These are phyloP conservation scores for Gallinago media DNA, from an alignment of 2,113 vertebrate species.

Conservation along the genomic window DNA sequence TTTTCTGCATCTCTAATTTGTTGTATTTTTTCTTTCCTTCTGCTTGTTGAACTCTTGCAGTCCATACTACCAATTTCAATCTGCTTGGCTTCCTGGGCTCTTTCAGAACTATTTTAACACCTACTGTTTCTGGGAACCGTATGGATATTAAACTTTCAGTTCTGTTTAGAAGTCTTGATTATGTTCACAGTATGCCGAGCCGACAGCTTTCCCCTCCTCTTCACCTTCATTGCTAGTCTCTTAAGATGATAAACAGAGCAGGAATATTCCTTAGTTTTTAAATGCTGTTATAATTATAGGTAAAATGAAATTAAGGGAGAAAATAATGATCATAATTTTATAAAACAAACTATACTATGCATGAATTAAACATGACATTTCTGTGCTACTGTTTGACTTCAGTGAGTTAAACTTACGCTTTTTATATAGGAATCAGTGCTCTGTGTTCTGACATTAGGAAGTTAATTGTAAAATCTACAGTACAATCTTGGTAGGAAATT, in stretches of 20 bases:
- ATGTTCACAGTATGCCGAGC: background rate
- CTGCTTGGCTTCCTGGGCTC: background rate
- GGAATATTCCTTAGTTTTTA: background rate
- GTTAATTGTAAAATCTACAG: background rate
- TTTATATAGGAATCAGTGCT: background rate
- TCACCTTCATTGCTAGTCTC: background rate
- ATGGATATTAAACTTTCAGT: background rate
- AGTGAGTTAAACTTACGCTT: background rate
- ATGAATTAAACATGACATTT: slow-evolving; percentile 13
- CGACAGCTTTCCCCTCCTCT: background rate
- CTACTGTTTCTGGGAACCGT: background rate
- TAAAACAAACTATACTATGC: background rate
- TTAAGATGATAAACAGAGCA: background rate
- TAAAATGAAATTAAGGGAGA: background rate
- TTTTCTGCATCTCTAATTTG: background rate
- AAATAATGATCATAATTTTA: slow-evolving; percentile 2
- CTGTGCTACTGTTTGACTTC: background rate
- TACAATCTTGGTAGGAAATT: background rate
- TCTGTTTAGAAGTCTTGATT: slow-evolving; percentile 11
- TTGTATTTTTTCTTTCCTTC: background rate
- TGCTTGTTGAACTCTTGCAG: background rate
- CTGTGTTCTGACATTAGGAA: background rate
- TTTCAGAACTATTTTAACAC: slow-evolving; percentile 11
- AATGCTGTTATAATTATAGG: background rate
- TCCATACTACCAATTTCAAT: background rate